Base-by-base conservation (phyloP, 2,113 vertebrate genomes). In the Laterallus jamaicensis region DNA sequence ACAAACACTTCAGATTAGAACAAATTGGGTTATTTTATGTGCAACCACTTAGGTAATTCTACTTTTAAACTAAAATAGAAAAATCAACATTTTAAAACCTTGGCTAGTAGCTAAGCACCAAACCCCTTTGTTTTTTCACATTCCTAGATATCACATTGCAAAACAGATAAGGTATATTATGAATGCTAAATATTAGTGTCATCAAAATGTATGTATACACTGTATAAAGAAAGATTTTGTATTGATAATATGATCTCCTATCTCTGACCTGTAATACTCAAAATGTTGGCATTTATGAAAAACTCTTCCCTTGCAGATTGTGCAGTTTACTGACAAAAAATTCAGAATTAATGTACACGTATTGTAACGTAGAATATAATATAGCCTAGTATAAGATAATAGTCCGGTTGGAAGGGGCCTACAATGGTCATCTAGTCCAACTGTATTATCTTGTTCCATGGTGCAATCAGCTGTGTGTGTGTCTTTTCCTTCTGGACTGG, bases 391-490 rank as follows among this genome's bases (percentile, higher is more conserved):
- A 49, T 19, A 49, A 49, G 47, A 49, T 49, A 69, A 22, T 16
- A 39, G 31, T 60, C 29, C 40, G 26, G 7, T 35, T 59, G 12
- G 6, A 88, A 92, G 37, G 13, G 10, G 71, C 26, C 16, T 80
- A 29, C 9, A 67, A 28, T 1, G 6, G 16, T 49, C 17, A 54
- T 47, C 15, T 28, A 37, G 11, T 58, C 74, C 15, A 47, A 32
- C 28, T 62, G 39, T 29, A 66, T 24, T 3, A 16, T 47, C 19
- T 63, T 42, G 56, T 70, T 15, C 12, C 35, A 2, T 20, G 24
- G 6, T 60, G 32, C 35, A 13, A 64, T 29, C 0, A 0, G 1
- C 44, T 47, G 22, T 60, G 6, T 25, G 2, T 82, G 20, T 11
- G 9, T n/a, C 12, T 66, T 78, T 77, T 75, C 22, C 13, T 87